Conservation (phyloP, 2,113 vertebrate species). For the Atrichornis clamosus region DNA sequence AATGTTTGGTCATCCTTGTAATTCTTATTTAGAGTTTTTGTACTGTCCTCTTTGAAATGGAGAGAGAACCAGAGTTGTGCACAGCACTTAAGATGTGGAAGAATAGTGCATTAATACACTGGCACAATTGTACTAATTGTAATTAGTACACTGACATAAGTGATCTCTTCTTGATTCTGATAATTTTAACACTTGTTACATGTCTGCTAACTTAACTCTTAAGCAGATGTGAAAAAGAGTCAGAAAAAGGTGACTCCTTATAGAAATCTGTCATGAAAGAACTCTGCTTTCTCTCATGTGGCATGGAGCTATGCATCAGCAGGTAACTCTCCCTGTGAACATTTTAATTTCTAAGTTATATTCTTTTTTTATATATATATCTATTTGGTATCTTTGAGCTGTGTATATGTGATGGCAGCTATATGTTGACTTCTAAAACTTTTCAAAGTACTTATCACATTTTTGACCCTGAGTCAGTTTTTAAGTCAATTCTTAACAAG, state of each 20-base stretch:
- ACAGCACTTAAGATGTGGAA: neutral
- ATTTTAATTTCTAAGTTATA: neutral
- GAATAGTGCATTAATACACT: neutral
- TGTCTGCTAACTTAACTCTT: neutral
- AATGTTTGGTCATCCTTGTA: neutral
- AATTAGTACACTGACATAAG: neutral
- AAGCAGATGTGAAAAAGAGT: neutral
- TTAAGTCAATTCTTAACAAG: neutral
- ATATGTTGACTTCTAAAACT: neutral
- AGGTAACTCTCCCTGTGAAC: neutral
- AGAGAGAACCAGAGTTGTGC: neutral
- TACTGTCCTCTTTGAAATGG: neutral
- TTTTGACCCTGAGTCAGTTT: neutral
- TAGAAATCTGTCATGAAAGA: neutral
- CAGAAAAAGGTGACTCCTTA: neutral
- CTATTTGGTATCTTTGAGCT: neutral
- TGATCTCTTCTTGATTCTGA: neutral
- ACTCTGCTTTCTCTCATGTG: neutral
- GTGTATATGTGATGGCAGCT: neutral
- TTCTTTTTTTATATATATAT: neutral
- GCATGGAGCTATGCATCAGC: neutral
- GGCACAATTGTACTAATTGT: neutral
- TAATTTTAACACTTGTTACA: neutral
- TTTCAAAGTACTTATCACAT: rapidly evolving
- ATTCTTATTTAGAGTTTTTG: neutral